These are phyloP conservation scores for Molossus molossus DNA, from an alignment of 2,797 vertebrate species.

Conservation along the genomic window DNA sequence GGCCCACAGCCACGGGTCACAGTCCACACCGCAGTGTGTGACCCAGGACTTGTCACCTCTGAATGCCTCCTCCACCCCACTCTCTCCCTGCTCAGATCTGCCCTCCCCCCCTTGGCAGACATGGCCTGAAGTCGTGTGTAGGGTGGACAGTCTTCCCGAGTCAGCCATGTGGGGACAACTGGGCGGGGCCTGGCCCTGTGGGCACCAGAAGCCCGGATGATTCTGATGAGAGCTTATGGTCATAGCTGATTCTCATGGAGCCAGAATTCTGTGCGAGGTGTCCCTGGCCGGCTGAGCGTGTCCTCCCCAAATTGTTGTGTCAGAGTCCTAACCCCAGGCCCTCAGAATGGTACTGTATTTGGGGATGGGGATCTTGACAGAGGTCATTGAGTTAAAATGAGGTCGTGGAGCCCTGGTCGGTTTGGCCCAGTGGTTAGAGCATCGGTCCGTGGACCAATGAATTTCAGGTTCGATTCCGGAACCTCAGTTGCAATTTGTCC, in stretches of 20 bases:
- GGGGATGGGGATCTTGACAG: neutral
- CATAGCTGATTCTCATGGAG: rapidly evolving
- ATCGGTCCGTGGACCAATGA: too few relatives aligned
- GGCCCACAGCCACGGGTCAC: too few relatives aligned
- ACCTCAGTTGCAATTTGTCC: too few relatives aligned
- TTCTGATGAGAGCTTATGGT: rapidly evolving
- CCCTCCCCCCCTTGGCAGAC: rapidly evolving
- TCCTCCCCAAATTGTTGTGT: rapidly evolving
- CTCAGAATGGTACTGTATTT: neutral
- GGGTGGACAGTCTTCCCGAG: rapidly evolving
- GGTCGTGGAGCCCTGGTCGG: too few relatives aligned
- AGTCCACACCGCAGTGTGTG: rapidly evolving
- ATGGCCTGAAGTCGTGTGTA: rapidly evolving
- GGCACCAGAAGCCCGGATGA: rapidly evolving
- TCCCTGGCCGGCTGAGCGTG: neutral
- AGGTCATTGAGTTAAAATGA: neutral
- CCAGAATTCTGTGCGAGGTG: rapidly evolving
- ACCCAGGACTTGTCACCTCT: neutral
- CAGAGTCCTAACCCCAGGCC: neutral
- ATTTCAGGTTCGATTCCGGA: too few relatives aligned
- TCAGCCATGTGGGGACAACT: rapidly evolving
- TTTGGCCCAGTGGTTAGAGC: too few relatives aligned
- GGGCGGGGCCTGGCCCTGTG: neutral
- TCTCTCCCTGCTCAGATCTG: neutral
- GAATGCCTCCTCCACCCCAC: rapidly evolving